Percentiles rank a stretch among this genome's conserved stretches.
phyloP scores from a whole-genome alignment of 2,113 vertebrate genomes.

The Vireo altiloquus region DNA sequence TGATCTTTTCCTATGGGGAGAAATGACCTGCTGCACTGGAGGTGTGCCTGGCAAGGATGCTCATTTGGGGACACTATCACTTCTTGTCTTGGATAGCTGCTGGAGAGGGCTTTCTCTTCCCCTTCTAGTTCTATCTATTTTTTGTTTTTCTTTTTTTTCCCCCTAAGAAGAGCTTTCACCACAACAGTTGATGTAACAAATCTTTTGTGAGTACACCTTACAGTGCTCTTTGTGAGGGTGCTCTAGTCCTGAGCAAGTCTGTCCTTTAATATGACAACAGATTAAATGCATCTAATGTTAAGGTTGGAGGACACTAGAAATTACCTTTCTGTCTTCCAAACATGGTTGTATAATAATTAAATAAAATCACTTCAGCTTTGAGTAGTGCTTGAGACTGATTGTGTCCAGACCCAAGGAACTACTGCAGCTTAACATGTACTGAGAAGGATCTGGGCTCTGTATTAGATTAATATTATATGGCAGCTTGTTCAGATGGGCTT shows the following conservation, averaged over 20 bases:
- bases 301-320: neutral
- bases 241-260: rapidly evolving
- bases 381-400: neutral
- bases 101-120: neutral
- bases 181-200: neutral
- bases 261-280: neutral
- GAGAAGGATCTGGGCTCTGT: neutral
- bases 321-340: neutral
- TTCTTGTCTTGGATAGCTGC: neutral
- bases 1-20: neutral
- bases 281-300: neutral
- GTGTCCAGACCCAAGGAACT: neutral
- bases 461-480: neutral
- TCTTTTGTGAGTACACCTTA: neutral
- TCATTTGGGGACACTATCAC: neutral
- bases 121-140: neutral
- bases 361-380: neutral
- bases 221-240: neutral
- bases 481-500: neutral
- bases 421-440: neutral
- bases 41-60: neutral
- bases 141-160: neutral
- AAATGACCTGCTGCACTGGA: neutral
- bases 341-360: neutral
- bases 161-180: neutral